Evolutionary conservation across 2,113 vertebrate genomes (phyloP).

Genomic region (Numida meleagris): DNA sequence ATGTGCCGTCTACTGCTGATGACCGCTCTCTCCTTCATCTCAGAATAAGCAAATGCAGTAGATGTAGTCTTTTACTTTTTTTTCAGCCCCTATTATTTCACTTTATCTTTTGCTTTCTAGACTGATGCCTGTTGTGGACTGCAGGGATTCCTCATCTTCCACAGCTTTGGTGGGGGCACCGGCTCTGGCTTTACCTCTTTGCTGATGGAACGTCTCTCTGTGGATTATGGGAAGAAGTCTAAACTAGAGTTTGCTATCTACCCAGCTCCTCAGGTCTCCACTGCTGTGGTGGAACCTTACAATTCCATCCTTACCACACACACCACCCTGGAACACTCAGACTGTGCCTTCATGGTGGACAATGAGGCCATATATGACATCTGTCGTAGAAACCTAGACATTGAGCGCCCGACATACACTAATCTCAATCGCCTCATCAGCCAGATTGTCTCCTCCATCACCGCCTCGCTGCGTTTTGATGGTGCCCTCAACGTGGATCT

Average conservation of each 20-base stretch:
- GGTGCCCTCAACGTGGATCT: conserved; percentile 81
- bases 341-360: conserved; percentile 84
- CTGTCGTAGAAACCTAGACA: conserved; percentile 76
- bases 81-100: not conserved
- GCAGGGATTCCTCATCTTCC: conserved; percentile 83
- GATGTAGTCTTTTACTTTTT: not conserved
- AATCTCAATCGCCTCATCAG: conserved; percentile 80
- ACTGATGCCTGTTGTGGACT: conserved; percentile 80
- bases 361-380: conserved; percentile 83
- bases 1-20: not conserved
- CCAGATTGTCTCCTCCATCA: conserved; percentile 82
- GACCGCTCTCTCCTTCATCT: not conserved
- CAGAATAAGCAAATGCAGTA: not conserved
- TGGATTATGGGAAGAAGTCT: conserved; percentile 91
- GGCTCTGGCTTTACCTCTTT: conserved; percentile 84
- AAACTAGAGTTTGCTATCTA: conserved; percentile 91
- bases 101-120: conserved; percentile 38
- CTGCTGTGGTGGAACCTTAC: conserved; percentile 81
- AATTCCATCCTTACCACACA: conserved; percentile 83
- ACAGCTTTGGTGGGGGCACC: conserved; percentile 79
- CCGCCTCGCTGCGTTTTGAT: conserved; percentile 79
- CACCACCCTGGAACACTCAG: conserved; percentile 79
- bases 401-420: conserved; percentile 78
- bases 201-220: conserved; percentile 91
- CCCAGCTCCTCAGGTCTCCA: conserved; percentile 83